Evolutionary conservation across 2,888 invertebrate species (phyloP), one percentile per base, ranked within the genome.

Genomic region (Icerya purchasi): DNA sequence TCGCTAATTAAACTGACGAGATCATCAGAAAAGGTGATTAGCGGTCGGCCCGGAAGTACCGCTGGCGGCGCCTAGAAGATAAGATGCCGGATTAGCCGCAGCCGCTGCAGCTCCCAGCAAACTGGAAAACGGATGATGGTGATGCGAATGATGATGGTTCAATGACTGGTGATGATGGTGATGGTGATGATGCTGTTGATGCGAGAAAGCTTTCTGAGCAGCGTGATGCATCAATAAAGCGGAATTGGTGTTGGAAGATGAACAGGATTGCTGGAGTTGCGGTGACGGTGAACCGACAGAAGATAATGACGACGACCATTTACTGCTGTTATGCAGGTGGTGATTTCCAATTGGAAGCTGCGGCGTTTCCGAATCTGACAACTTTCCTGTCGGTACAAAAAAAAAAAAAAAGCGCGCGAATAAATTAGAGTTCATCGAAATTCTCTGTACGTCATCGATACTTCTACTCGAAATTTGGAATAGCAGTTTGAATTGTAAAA

Each of bases 191-290:
- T 66, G 64, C 63, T 73, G 73, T 24, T 65, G 66, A n/a, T 72
- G 71, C 3, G 72, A 72, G 60, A 73, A 68, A 36, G 72, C 73
- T 66, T 73, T 73, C 66, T 73, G 73, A 8, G 73, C 73, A 8
- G 73, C 73, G 65, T 74, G 74, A 59, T 73, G 73, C 36, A 74
- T 72, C 59, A 74, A 65, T 1, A 74, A 69, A 21, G 73, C 72
- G 1, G 74, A 69, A 22, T 73, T 72, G 36, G 73, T 73, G 67
- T 72, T 74, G 67, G 72, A 73, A 22, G 72, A 53, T 25, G 50
- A 56, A 52, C 60, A 60, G 36, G 55, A 25, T 71, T 71, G n/a
- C 72, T 72, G 62, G 5, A 36, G 36, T 36, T 36, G 36, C 5
- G 36, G 14, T 8, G 14, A 5, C 5, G 36, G 36, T 69, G 71